These are phyloP conservation scores for Drosophila ambigua DNA, from an alignment of 1,140 invertebrate species.

Conservation along the genomic window DNA sequence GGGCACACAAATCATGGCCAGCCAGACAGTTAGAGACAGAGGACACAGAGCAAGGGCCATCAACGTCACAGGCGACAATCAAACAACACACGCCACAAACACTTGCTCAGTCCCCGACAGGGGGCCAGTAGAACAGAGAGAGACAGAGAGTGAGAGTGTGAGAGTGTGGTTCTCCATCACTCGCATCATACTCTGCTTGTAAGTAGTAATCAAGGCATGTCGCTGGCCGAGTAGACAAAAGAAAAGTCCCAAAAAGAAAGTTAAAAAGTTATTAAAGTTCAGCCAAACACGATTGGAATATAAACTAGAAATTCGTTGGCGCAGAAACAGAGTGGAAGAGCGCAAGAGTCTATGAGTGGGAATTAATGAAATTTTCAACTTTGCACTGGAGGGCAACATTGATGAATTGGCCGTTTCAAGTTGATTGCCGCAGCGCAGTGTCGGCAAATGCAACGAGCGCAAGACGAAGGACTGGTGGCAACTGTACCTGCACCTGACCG, in stretches of 20 bases:
- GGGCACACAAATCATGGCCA: conserved; percentile 68
- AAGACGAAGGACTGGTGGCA: too few species aligned
- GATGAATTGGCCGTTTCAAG: conserved; percentile 36
- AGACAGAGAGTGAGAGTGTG: background rate
- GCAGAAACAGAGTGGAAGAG: too few species aligned
- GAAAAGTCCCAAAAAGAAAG: conserved; percentile 61
- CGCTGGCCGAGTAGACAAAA: conserved; percentile 57
- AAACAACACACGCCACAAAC: conserved; percentile 22
- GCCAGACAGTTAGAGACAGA: conserved; percentile 23
- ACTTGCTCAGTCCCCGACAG: background rate
- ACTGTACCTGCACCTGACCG: too few species aligned
- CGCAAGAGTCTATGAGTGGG: too few species aligned
- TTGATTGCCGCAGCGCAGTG: background rate
- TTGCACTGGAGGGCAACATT: conserved; percentile 4
- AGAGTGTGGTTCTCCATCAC: conserved; percentile 1
- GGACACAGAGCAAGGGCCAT: conserved; percentile 48
- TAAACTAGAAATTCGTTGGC: conserved; percentile 40
- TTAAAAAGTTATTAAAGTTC: conserved; percentile 81
- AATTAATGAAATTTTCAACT: conserved; percentile 34
- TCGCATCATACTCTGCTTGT: conserved; percentile 24
- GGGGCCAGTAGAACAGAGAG: background rate
- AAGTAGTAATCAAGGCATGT: conserved; percentile 74
- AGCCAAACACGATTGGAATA: conserved; percentile 74
- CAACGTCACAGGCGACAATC: conserved; percentile 71
- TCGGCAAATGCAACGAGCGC: too few species aligned